Base-by-base conservation (phyloP, 2,797 vertebrate genomes). In the Myripristis murdjan region DNA sequence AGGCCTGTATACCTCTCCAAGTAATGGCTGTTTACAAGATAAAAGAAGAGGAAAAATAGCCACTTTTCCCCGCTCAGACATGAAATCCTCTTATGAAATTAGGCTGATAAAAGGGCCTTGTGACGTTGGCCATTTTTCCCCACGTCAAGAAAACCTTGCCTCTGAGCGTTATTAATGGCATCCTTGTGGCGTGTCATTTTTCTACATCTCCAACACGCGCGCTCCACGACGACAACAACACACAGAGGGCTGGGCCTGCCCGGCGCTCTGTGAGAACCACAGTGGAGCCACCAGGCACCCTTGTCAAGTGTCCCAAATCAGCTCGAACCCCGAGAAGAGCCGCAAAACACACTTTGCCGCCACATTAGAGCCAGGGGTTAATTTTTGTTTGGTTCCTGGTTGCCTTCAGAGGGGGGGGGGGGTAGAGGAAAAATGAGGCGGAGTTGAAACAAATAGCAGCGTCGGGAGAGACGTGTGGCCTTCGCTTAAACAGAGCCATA, bases 401-500 rank as follows among this genome's bases (percentile, higher is more conserved):
- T 90, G 90, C 88, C 83, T 93, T 93, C 83, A 62, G 77, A 89
- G 82, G 76, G 56, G 73, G 87, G 87, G 75, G 90, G 84, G n/a
- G n/a, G n/a, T n/a, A 81, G 76, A 79, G 87, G 80, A 87, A 90
- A 93, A 93, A 93, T 89, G 90, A 92, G 88, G 82, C 88, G 33
- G 81, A 87, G 89, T 81, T 93, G 93, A 95, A 95, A 96, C 93
- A 96, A 96, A 96, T 93, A 93, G 93, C 92, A 85, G 91, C 91
- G 79, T 92, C 89, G 87, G 87, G 92, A 95, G 92, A 92, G 93
- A 95, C 90, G 92, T 92, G 92, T 84, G 95, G 95, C 95, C 95
- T 96, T 95, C 94, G 87, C 93, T 95, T 96, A 95, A 96, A 95
- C 95, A 95, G 94, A 95, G 88, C 89, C 91, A 96, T 96, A 96